Evolutionary conservation across 2,113 vertebrate genomes (phyloP).

Genomic region (Mobula birostris): DNA sequence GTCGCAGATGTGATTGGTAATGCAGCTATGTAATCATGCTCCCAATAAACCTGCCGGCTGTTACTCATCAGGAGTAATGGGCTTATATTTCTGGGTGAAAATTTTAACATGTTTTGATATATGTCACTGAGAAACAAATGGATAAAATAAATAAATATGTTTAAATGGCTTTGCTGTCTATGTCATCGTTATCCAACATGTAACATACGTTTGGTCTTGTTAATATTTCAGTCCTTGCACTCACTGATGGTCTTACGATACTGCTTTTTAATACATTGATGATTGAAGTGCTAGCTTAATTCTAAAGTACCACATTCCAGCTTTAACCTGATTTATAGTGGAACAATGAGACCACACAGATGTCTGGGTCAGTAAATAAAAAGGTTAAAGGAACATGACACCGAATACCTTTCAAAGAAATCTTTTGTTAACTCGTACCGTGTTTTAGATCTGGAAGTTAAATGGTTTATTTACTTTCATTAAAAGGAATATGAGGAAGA

Average conservation of each 20-base stretch:
- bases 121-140: slow-evolving; percentile 33
- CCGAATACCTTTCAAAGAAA: neutral
- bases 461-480: neutral
- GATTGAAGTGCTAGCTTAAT: neutral
- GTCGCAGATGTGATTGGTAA: slow-evolving; percentile 33
- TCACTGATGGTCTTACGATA: neutral
- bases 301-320: neutral
- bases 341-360: neutral
- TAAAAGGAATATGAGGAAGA: neutral
- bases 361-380: neutral
- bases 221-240: neutral
- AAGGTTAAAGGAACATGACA: neutral
- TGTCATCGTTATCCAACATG: slow-evolving; percentile 3
- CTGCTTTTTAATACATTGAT: neutral
- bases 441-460: neutral
- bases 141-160: slow-evolving; percentile 35
- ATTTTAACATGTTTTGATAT: slow-evolving; percentile 37
- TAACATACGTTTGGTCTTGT: neutral
- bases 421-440: neutral
- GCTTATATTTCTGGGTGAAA: slow-evolving; percentile 26
- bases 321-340: too few species aligned
- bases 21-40: slow-evolving; percentile 20
- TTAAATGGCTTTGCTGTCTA: slow-evolving; percentile 32
- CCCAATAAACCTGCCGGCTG: slow-evolving; percentile 1
- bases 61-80: slow-evolving; percentile 7